Evolutionary conservation across 2,888 invertebrate species (phyloP), one percentile per base, ranked within the genome.

Genomic region (Chironomus tentans): DNA sequence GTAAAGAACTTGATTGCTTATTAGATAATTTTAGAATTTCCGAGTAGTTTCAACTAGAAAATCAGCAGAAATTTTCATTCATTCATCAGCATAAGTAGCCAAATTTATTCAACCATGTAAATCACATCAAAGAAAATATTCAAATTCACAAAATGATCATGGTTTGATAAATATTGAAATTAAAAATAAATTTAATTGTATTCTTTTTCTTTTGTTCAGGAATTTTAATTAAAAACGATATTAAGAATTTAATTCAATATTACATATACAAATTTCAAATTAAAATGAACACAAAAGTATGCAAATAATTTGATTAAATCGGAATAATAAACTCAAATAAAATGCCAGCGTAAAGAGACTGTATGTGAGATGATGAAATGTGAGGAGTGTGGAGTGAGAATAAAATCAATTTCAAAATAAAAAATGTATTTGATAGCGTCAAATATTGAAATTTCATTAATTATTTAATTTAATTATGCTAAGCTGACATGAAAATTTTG

Each of bases 401-500:
- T 15, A 56, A 56, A 15, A 18, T 56, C 56, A 56, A 56, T 56
- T 50, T 56, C 15, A 56, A 56, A 56, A 56, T 15, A 56, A 56
- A 56, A 15, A 56, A 56, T 15, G 7, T 15, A 38, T 38, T 38
- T 38, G 38, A 7, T 56, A 15, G 4, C 56, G 18, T 65, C 65
- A 65, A 65, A 65, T 48, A 70, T 71, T 71, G 71, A 71, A 56
- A 71, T 56, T 50, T 56, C 71, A 71, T 71, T 71, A 50, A 56
- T 56, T 71, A 71, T 71, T 71, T 71, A 71, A 71, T 71, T 71
- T 56, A 71, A 71, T 71, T 71, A 71, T 71, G 70, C 56, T 28
- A 71, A 71, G 56, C 71, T 24, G 46, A 65, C 22, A 65, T 10
- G 5, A 65, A 15, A 15, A 15, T 56, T 56, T n/a, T 56, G 56